Evolutionary conservation across 2,113 vertebrate species (phyloP), one percentile per base, ranked within the genome.

Genomic region (Chaenogobius annularis): DNA sequence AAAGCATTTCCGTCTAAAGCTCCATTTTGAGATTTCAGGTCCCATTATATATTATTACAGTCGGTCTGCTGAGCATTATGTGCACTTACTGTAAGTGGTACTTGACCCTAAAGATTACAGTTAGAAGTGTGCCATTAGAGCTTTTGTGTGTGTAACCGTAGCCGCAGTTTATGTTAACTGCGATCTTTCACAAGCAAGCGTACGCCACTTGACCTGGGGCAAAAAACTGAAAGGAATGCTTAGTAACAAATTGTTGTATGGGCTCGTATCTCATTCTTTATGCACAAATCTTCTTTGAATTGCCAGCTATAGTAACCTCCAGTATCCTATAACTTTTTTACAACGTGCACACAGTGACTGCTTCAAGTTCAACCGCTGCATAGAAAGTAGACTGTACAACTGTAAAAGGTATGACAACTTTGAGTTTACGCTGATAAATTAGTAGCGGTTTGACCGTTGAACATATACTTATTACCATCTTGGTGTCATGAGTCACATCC

Each of bases 51-150:
- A 35, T 35, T 14, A 61, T 35, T 61, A 63, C 26, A 43, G 61
- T 63, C 14, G 26, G 61, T 43, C 35, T 63, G 35, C 4, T 5
- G 10, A 63, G 17, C 17, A n/a, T 43, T 40, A 63, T n/a, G 35
- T 40, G 17, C 61, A 63, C 17, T 63, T n/a, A 31, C 26, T 31
- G 4, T 31, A 63, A 63, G 61, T 20, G 37, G 35, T 63, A 63
- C 17, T 63, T 63, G 61, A 63, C 61, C 61, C 61, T 40, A 63
- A 63, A 43, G 61, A 63, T 63, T 40, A 5, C 61, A 63, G 31
- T 63, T n/a, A 40, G 31, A 63, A 63, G 61, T 40, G 54, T 55
- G 20, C 22, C 22, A 58, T 40, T 63, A 40, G 10, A 63, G 61
- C 35, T 40, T 63, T 63, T 43, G 37, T 63, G 17, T 40, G 15